phyloP scores from a whole-genome alignment of 2,888 invertebrate genomes.

The Agriopis leucophaearia region DNA sequence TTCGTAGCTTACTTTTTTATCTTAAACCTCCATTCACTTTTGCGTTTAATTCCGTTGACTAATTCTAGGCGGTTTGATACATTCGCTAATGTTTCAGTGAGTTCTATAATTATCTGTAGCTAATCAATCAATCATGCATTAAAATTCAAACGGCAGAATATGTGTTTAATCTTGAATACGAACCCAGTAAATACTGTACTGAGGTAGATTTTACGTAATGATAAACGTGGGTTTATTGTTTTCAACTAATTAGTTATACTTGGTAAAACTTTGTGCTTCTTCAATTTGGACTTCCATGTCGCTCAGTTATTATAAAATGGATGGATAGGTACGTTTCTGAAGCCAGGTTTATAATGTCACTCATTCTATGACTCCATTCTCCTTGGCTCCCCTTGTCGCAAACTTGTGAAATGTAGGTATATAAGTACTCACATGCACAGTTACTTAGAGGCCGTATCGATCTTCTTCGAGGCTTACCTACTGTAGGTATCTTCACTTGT shows the following conservation, averaged over 20 bases:
- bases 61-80: neutral
- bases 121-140: too few relatives aligned
- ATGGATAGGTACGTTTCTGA: conserved; percentile 1
- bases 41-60: neutral
- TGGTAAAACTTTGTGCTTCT: neutral
- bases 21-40: neutral
- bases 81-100: neutral
- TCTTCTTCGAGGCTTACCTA: conserved; percentile 7
- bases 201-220: neutral
- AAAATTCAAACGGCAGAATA: too few relatives aligned
- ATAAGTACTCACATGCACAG: conserved; percentile 4
- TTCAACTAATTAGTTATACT: neutral
- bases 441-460: conserved; percentile 20
- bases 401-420: conserved; percentile 25
- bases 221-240: neutral
- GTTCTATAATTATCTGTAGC: too few relatives aligned
- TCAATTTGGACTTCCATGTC: neutral
- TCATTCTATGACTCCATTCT: conserved; percentile 23
- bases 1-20: neutral
- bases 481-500: conserved; percentile 2
- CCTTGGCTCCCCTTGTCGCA: conserved; percentile 31
- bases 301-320: neutral
- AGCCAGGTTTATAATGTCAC: conserved; percentile 6
- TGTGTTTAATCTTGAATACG: too few relatives aligned
- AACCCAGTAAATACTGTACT: neutral